phyloP scores from a whole-genome alignment of 2,797 vertebrate genomes.

The Sparidentex hasta region DNA sequence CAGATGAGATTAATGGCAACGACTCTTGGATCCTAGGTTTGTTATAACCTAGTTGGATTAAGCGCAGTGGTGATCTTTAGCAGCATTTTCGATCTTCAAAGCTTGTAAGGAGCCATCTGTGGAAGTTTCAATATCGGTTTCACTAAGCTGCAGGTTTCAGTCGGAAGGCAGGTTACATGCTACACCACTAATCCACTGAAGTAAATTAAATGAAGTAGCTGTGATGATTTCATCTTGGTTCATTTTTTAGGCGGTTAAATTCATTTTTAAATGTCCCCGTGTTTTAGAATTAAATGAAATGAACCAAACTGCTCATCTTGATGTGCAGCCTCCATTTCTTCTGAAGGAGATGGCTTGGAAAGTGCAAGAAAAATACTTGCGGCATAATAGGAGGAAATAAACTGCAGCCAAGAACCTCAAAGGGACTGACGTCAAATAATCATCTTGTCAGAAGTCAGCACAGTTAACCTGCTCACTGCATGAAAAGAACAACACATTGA shows the following conservation, averaged over 20 bases:
- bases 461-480: not conserved
- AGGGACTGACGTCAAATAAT: not conserved
- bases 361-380: not conserved
- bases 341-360: not conserved
- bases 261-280: not conserved
- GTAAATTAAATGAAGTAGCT: constrained; percentile 14
- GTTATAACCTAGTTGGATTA: constrained; percentile 27
- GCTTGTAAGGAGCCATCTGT: constrained; percentile 2
- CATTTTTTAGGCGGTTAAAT: constrained; percentile 5
- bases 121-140: constrained; percentile 5
- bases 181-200: not conserved
- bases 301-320: not conserved
- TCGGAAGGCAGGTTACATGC: constrained; percentile 3
- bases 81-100: constrained; percentile 13
- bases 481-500: not conserved
- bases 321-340: constrained; percentile 22
- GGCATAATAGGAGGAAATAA: too few relatives aligned
- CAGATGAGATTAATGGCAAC: constrained; percentile 29
- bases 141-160: constrained; percentile 29
- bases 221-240: constrained; percentile 15
- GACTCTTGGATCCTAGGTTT: constrained; percentile 5
- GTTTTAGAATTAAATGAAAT: constrained; percentile 23
- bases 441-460: not conserved
- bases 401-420: not conserved
- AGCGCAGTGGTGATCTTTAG: constrained; percentile 12